A percentile compares a stretch with the other conserved stretches of the same genome.
These are phyloP conservation scores for Drosophila ustulata DNA, from an alignment of 2,888 invertebrate genomes.

Conservation along the genomic window DNA sequence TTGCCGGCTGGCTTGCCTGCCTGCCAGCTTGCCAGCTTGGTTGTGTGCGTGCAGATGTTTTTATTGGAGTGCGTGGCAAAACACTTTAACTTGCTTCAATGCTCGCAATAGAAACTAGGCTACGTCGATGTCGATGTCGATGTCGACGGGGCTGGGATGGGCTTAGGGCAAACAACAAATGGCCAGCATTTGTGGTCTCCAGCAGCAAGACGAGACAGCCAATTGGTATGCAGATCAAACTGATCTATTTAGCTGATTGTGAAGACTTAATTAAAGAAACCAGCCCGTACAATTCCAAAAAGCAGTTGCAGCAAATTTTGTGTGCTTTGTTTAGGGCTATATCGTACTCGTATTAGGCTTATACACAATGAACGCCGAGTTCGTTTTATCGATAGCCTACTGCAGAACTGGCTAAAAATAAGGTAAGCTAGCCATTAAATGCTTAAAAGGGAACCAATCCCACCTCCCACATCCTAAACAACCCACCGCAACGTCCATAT, in stretches of 20 bases:
- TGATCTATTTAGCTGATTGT: conserved; percentile 47
- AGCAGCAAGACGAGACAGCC: conserved; percentile 19
- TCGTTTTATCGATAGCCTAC: conserved; percentile 28
- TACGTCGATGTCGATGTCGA: conserved; percentile 43
- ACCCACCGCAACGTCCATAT: conserved; percentile 32
- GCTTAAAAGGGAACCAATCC: conserved; percentile 38
- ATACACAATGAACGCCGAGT: conserved; percentile 5
- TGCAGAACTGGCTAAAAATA: conserved; percentile 27
- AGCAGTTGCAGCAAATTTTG: conserved; percentile 5
- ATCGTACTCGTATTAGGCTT: not conserved
- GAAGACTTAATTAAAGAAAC: conserved; percentile 43
- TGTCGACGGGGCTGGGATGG: conserved; percentile 24
- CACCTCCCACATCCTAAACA: not conserved
- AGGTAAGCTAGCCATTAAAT: conserved; percentile 59
- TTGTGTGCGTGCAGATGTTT: conserved; percentile 72
- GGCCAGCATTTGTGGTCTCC: conserved; percentile 29
- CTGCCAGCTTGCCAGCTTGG: not conserved
- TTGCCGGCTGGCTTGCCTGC: conserved; percentile 2
- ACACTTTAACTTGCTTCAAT: conserved; percentile 71
- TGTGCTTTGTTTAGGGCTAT: not conserved
- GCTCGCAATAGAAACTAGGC: conserved; percentile 48
- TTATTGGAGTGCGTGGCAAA: conserved; percentile 81
- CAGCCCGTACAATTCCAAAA: conserved; percentile 8
- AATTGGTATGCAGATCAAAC: conserved; percentile 35
- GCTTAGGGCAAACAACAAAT: conserved; percentile 40